Percentiles rank a stretch among this genome's conserved stretches.
phyloP scores from a whole-genome alignment of 1,140 invertebrate species.

The Bombus sibiricus region DNA sequence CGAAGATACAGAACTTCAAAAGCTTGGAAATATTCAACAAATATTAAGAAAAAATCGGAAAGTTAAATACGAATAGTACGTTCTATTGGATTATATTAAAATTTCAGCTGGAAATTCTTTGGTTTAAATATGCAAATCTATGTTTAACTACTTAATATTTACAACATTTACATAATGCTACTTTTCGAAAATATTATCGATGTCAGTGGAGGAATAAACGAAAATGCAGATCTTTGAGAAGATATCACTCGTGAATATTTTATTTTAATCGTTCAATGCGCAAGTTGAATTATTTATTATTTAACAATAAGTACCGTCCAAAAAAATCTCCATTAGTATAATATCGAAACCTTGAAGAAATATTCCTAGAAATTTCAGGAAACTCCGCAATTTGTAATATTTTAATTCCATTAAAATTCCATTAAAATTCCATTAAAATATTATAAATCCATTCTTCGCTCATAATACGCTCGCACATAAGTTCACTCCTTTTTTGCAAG shows the following conservation, averaged over 20 bases:
- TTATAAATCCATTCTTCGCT: too few relatives aligned
- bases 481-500: background rate
- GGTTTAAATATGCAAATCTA: too few relatives aligned
- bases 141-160: background rate
- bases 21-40: background rate
- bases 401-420: background rate
- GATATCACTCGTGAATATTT: background rate
- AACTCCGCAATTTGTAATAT: background rate
- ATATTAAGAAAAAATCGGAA: background rate
- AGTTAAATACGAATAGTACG: background rate
- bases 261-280: accelerated
- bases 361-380: background rate
- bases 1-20: too few relatives aligned
- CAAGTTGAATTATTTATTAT: background rate
- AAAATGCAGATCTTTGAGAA: background rate
- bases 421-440: too few relatives aligned
- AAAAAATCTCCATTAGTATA: background rate
- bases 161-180: background rate
- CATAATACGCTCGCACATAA: background rate
- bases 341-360: background rate
- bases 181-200: background rate
- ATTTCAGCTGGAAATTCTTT: too few relatives aligned
- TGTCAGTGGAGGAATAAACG: background rate
- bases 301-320: background rate
- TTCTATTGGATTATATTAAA: background rate